Base-by-base conservation (phyloP, 2,113 vertebrate species). In the Aix galericulata region DNA sequence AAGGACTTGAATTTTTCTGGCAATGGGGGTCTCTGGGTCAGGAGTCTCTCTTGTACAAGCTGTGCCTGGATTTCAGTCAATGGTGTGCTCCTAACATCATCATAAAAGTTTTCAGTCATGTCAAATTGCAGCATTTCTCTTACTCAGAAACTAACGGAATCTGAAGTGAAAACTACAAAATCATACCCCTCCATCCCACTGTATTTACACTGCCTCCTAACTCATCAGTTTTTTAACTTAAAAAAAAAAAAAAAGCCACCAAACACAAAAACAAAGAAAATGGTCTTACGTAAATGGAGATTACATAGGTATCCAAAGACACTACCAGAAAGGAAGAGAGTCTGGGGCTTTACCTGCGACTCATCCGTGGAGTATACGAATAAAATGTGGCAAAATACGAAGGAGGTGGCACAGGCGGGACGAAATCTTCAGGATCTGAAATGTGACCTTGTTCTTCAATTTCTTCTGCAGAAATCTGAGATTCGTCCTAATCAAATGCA, bases 351-450 rank as follows among this genome's bases (percentile, higher is more conserved):
- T 98, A 99, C 98, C 99, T 98, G 95, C 67, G 91, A 90, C 91
- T 98, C 66, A 94, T 95, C 42, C 73, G 96, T 21, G 98, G 98
- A 1, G 97, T 98, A 73, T 89, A 98, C 1, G 98, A 98, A 96
- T 97, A 98, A 91, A 98, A 98, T 3, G 97, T 98, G 58, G 98
- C 98, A 89, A 98, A 99, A 86, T 98, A 99, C 36, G 98, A 98
- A 1, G 98, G 98, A n/a, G 98, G 98, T 1, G 98, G 98, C 23
- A 96, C 98, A 1, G 98, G 98, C 0, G 98, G 97, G 52, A 98
- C 97, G 86, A 99, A 99, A 84, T 98, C 98, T 17, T 99, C 98
- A 0, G 97, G 97, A 93, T 99, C 98, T 4, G 97, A 98, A 76
- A 93, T 32, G 0, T n/a, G 88, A 58, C 91, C 81, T 7, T 96